phyloP scores from a whole-genome alignment of 2,888 invertebrate species.

The Phaedon cochleariae region DNA sequence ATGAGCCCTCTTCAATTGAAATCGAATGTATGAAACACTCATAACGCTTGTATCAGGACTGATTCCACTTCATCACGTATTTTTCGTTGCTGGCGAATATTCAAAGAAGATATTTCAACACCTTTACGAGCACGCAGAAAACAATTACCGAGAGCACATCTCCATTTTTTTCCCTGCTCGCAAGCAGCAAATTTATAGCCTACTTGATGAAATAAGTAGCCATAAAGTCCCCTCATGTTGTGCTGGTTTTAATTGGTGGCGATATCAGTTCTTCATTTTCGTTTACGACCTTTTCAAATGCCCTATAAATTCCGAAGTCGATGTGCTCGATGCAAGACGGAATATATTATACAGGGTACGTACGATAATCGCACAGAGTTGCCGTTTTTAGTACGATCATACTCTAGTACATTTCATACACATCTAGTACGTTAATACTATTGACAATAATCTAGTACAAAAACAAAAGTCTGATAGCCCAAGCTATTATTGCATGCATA shows the following conservation, averaged over 20 bases:
- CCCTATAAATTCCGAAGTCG: slow-evolving; percentile 24
- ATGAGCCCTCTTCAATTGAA: too few relatives aligned
- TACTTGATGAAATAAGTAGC: background rate
- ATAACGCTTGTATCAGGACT: too few relatives aligned
- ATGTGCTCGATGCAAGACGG: slow-evolving; percentile 7
- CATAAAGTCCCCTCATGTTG: background rate
- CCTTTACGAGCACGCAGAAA: background rate
- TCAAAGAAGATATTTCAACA: background rate
- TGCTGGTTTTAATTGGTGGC: slow-evolving; percentile 14
- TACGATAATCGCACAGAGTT: too few relatives aligned
- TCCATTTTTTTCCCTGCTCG: background rate
- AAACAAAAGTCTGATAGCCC: too few relatives aligned
- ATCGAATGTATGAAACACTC: too few relatives aligned
- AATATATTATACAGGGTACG: slow-evolving; percentile 3
- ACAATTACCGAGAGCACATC: background rate
- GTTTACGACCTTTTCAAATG: slow-evolving; percentile 4
- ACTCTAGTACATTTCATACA: too few relatives aligned
- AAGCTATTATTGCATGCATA: too few relatives aligned
- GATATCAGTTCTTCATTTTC: slow-evolving; percentile 12
- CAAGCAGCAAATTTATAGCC: background rate
- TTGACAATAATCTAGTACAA: too few relatives aligned
- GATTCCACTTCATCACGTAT: too few relatives aligned
- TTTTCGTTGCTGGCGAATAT: too few relatives aligned
- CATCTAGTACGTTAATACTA: too few relatives aligned
- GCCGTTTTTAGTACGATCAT: too few relatives aligned